Percentiles rank a stretch among this genome's conserved stretches.
These are phyloP conservation scores for Idaea biselata DNA, from an alignment of 2,888 invertebrate genomes.

Conservation along the genomic window DNA sequence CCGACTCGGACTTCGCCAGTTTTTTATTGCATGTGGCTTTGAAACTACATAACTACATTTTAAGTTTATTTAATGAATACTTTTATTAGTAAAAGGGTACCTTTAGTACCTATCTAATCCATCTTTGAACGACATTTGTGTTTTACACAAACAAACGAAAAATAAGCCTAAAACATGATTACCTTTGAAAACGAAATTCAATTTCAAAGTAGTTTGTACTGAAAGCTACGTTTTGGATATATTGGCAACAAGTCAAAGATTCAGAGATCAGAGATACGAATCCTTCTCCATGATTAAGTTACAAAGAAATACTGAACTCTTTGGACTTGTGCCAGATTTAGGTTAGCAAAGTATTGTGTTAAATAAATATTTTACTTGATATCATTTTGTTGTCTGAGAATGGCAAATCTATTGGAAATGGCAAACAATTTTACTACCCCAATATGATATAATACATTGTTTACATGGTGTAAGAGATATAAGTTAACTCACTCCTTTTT, in stretches of 20 bases:
- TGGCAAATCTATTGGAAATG: not conserved
- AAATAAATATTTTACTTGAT: conserved; percentile 19
- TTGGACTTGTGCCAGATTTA: conserved; percentile 23
- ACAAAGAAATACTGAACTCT: conserved; percentile 18
- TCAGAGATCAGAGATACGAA: conserved; percentile 3
- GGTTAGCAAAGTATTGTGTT: conserved; percentile 16
- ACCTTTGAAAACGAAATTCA: not conserved
- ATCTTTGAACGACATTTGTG: too few relatives aligned
- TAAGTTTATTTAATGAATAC: too few relatives aligned
- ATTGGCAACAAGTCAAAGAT: conserved; percentile 10
- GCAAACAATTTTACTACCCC: not conserved
- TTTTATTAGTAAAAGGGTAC: too few relatives aligned
- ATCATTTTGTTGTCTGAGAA: not conserved
- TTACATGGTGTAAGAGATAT: too few relatives aligned
- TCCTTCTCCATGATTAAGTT: conserved; percentile 18
- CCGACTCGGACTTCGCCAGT: too few relatives aligned
- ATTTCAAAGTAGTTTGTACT: not conserved
- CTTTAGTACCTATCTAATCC: too few relatives aligned
- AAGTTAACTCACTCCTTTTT: too few relatives aligned
- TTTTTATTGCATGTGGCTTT: too few relatives aligned
- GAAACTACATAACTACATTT: too few relatives aligned
- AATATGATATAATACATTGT: too few relatives aligned
- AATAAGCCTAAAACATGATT: not conserved
- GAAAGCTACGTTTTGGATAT: not conserved
- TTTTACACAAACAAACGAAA: not conserved